These are phyloP conservation scores for Gisinianus flammeolus DNA, from an alignment of 2,888 invertebrate species.

Conservation along the genomic window DNA sequence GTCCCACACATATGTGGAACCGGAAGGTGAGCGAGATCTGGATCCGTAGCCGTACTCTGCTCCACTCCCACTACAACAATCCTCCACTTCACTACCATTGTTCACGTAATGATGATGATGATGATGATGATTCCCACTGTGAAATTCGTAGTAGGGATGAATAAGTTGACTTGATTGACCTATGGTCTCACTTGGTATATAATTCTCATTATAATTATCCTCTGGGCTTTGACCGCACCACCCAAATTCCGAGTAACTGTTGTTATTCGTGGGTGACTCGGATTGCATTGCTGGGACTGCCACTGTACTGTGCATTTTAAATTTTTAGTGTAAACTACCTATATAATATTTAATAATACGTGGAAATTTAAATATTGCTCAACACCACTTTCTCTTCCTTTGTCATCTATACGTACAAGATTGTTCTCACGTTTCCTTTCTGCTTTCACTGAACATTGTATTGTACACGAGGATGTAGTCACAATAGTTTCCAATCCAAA, in stretches of 20 bases:
- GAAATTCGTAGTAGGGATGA: constrained; percentile 44
- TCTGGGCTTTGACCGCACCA: constrained; percentile 50
- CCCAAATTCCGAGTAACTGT: constrained; percentile 45
- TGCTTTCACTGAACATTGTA: too few relatives aligned
- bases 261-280: constrained; percentile 31
- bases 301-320: constrained; percentile 40
- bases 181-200: constrained; percentile 43
- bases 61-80: constrained; percentile 41
- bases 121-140: constrained; percentile 15
- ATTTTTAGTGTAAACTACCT: neutral
- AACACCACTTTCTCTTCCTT: neutral
- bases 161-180: constrained; percentile 21
- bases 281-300: constrained; percentile 10
- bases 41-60: constrained; percentile 38
- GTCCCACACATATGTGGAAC: constrained; percentile 34
- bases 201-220: constrained; percentile 52
- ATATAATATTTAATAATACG: too few relatives aligned
- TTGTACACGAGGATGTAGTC: too few relatives aligned
- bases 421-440: too few relatives aligned
- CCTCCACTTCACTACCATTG: constrained; percentile 36
- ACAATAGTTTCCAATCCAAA: too few relatives aligned
- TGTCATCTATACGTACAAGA: too few relatives aligned
- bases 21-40: constrained; percentile 26
- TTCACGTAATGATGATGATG: constrained; percentile 18
- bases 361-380: neutral